Conservation (phyloP, 2,113 vertebrate species). For the Tiliqua scincoides region DNA sequence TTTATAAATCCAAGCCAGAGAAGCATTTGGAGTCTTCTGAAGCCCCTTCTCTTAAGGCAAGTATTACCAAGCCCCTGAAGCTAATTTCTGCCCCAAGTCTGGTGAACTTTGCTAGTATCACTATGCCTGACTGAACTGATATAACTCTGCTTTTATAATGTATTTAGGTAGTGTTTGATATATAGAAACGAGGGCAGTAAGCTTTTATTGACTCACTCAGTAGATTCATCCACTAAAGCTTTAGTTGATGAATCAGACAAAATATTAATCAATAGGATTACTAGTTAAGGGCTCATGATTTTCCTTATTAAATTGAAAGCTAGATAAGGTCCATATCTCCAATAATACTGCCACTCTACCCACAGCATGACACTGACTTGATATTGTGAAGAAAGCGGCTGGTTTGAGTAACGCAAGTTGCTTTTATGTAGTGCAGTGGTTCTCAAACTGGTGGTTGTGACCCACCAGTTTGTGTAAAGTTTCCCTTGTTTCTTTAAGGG, state of each 20-base stretch:
- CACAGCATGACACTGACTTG: not conserved
- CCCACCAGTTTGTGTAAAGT: no score
- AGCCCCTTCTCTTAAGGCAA: no score
- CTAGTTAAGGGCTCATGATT: not conserved
- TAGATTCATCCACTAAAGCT: not conserved
- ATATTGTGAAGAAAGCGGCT: not conserved
- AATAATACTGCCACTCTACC: no score
- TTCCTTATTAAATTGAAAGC: not conserved
- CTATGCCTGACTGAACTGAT: not conserved
- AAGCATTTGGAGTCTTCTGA: no score
- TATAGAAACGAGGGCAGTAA: not conserved
- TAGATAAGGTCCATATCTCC: no score
- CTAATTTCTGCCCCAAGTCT: no score
- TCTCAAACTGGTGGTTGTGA: no score
- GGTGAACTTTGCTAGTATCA: no score
- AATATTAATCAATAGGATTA: not conserved
- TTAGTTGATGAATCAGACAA: not conserved
- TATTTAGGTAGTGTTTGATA: not conserved
- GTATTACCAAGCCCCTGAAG: no score
- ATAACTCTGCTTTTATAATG: not conserved
- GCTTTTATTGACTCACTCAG: not conserved
- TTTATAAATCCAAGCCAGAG: no score
- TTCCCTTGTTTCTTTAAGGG: no score
- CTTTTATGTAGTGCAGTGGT: no score
- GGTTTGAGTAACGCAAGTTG: not conserved